Percentiles rank a stretch among this genome's conserved stretches.
These are phyloP conservation scores for Mellilla xanthometata DNA, from an alignment of 2,888 invertebrate species.

Conservation along the genomic window DNA sequence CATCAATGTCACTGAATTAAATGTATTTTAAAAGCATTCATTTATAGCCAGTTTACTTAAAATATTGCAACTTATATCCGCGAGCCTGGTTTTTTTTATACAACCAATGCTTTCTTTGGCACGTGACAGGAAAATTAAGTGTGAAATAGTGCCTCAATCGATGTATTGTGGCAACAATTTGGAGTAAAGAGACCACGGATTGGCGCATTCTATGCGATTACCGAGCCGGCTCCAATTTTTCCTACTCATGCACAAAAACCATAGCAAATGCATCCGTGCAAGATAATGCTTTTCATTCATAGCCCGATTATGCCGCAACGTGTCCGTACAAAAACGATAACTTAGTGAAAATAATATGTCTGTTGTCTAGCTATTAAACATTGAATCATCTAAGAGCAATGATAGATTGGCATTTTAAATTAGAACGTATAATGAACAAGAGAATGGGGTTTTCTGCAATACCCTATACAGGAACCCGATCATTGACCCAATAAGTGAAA, in stretches of 20 bases:
- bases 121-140: slow-evolving; percentile 42
- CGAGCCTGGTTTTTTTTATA: too few species aligned
- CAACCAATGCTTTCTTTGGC: slow-evolving; percentile 17
- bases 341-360: too few species aligned
- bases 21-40: background rate
- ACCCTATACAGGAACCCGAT: slow-evolving; percentile 20
- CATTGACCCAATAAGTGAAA: slow-evolving; percentile 54
- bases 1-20: background rate
- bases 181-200: slow-evolving; percentile 37
- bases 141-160: slow-evolving; percentile 37
- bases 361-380: too few species aligned
- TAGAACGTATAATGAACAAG: too few species aligned
- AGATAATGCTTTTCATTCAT: background rate
- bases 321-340: too few species aligned
- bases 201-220: slow-evolving; percentile 33
- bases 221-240: slow-evolving; percentile 22
- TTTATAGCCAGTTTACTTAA: background rate
- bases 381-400: too few species aligned
- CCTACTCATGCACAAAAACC: background rate
- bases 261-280: background rate
- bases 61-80: background rate
- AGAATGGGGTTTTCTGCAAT: too few species aligned
- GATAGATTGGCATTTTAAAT: too few species aligned
- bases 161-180: slow-evolving; percentile 44
- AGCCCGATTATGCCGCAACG: background rate